Evolutionary conservation across 2,888 invertebrate species (phyloP).

Genomic region (Eilema depressum): DNA sequence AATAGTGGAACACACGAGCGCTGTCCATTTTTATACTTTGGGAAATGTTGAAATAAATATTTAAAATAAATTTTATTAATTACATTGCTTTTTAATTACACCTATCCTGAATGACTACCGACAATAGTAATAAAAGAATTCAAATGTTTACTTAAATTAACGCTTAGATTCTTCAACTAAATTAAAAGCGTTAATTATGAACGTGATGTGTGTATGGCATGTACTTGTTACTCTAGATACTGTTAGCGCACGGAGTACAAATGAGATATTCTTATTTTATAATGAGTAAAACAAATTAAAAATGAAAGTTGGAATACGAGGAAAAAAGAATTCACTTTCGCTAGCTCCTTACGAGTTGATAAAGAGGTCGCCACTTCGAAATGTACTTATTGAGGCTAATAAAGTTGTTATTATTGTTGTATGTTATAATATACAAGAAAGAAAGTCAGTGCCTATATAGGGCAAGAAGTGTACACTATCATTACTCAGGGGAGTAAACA

Average conservation of each 20-base stretch:
- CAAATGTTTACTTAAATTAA: background rate
- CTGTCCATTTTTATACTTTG: constrained; percentile 33
- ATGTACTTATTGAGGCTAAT: constrained; percentile 20
- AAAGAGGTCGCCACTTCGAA: constrained; percentile 21
- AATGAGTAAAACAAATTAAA: constrained; percentile 29
- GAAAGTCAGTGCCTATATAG: constrained; percentile 46
- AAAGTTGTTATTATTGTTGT: constrained; percentile 17
- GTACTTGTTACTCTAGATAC: constrained; percentile 19
- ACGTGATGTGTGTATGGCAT: constrained; percentile 5
- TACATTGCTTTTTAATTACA: constrained; percentile 37
- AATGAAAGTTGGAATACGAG: constrained; percentile 30
- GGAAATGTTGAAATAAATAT: constrained; percentile 38
- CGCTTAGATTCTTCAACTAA: constrained; percentile 4
- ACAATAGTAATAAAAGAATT: constrained; percentile 5
- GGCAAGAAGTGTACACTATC: constrained; percentile 58
- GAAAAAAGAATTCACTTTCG: constrained; percentile 29
- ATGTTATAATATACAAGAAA: background rate
- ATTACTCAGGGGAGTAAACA: constrained; percentile 36
- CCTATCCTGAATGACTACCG: constrained; percentile 5
- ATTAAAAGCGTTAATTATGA: constrained; percentile 20
- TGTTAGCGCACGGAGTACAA: constrained; percentile 21
- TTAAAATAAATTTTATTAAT: background rate
- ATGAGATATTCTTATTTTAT: constrained; percentile 21
- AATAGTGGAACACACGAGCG: constrained; percentile 37
- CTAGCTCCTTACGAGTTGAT: constrained; percentile 25